Base-by-base conservation (phyloP, 2,797 vertebrate genomes). In the Chaetophractus vellerosus region DNA sequence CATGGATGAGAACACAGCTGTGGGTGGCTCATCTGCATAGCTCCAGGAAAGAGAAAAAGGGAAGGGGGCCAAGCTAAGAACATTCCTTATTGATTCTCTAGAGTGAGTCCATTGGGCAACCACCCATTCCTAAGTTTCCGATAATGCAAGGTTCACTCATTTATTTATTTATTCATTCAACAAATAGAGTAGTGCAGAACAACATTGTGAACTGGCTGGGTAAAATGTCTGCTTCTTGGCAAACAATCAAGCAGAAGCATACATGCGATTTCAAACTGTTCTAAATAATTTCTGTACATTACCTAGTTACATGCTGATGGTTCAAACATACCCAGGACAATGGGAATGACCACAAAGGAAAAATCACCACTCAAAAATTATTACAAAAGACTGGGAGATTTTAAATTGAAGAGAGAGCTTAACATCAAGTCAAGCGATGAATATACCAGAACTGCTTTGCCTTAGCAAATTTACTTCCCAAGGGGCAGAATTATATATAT, bases 211-310 rank as follows among this genome's bases (percentile, higher is more conserved):
- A 59, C 24, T 80, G 24, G 28, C 41, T 88, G 91, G 5, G 24
- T 83, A 80, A 95, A 95, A 48, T 2, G 57, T 93, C 50, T 91
- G 24, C 23, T 86, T 78, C 64, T 79, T 26, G n/a, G 31, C 41
- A 94, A 48, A 89, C 64, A 89, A 75, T 96, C 41, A 84, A 90
- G 52, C 72, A 88, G 78, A 83, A 69, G 74, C n/a, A 71, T 90
- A 28, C 12, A n/a, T 69, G 63, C 38, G 88, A 89, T 64, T 93
- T 94, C 5, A 71, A 12, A 87, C 31, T 86, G 9, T 78, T 55
- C 61, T 55, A 91, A 90, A 84, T 76, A 82, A 88, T 61, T 81
- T 92, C 79, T 90, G 18, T 79, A 82, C 28, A n/a, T 83, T 96
- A 88, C 15, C 82, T 9, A 74, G 72, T 63, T 45, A 72, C 33